Conservation (phyloP, 2,113 vertebrate species). For the Malurus melanocephalus region DNA sequence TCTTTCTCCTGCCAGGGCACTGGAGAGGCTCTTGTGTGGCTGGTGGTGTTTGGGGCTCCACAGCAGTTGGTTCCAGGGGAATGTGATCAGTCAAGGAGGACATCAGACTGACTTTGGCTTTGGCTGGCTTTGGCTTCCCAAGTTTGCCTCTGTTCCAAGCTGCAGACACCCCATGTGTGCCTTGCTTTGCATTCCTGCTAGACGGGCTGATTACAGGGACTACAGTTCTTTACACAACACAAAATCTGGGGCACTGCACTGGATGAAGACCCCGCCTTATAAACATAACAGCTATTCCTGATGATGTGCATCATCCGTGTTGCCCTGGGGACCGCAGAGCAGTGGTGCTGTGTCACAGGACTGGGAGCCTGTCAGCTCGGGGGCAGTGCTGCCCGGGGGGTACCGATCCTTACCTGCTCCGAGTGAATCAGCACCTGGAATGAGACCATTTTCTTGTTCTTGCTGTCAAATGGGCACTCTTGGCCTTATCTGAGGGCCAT, state of each 20-base stretch:
- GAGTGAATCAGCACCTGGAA: background rate
- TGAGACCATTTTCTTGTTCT: background rate
- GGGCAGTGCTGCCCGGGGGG: background rate
- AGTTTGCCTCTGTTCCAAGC: background rate
- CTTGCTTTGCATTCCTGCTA: background rate
- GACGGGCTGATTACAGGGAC: background rate
- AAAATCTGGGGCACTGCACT: background rate
- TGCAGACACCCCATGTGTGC: background rate
- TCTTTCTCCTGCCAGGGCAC: background rate
- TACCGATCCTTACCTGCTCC: background rate
- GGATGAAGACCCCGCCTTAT: background rate
- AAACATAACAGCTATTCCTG: background rate
- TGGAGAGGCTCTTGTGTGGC: background rate
- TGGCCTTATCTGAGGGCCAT: accelerated
- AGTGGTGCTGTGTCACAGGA: background rate
- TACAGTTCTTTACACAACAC: background rate
- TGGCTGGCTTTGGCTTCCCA: background rate
- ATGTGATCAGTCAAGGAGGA: accelerated
- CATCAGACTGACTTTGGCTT: background rate
- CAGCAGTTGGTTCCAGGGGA: background rate
- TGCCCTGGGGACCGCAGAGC: background rate
- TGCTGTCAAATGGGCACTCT: background rate
- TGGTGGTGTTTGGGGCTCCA: background rate
- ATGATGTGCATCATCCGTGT: accelerated
- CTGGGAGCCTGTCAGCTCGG: background rate